Percentiles rank a stretch among this genome's conserved stretches.
These are phyloP conservation scores for Drosophila sturtevanti DNA, from an alignment of 1,140 invertebrate genomes.

Conservation along the genomic window DNA sequence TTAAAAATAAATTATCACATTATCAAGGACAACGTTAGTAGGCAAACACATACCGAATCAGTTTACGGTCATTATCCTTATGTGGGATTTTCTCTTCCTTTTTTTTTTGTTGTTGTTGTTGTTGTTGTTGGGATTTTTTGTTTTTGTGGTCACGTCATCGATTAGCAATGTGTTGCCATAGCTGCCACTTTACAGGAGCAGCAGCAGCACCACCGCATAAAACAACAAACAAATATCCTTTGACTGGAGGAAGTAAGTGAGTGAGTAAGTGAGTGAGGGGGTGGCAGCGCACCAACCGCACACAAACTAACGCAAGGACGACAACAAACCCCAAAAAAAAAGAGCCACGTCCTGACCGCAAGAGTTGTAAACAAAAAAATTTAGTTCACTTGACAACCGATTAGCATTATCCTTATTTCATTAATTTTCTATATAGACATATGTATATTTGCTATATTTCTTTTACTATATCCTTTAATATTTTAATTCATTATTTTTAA, in stretches of 20 bases:
- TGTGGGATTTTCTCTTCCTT: conserved; percentile 28
- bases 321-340: conserved; percentile 49
- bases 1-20: conserved; percentile 42
- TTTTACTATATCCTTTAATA: conserved; percentile 35
- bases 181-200: conserved; percentile 64
- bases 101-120: conserved; percentile 13
- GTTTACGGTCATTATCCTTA: conserved; percentile 80
- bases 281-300: conserved; percentile 10
- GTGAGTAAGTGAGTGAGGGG: not conserved
- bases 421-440: not conserved
- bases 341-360: conserved; percentile 41
- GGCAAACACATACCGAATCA: conserved; percentile 49
- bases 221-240: conserved; percentile 6
- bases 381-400: conserved; percentile 54
- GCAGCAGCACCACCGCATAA: conserved; percentile 44
- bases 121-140: conserved; percentile 17
- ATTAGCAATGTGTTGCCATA: conserved; percentile 79
- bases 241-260: not conserved
- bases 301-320: conserved; percentile 42
- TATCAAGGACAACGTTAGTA: conserved; percentile 1
- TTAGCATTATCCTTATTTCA: conserved; percentile 22
- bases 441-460: conserved; percentile 2
- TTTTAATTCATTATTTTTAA: conserved; percentile 6
- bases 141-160: conserved; percentile 70
- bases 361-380: conserved; percentile 50